A percentile compares a stretch with the other conserved stretches of the same genome.
phyloP scores from a whole-genome alignment of 2,888 invertebrate genomes.

The Gryllus longicercus region DNA sequence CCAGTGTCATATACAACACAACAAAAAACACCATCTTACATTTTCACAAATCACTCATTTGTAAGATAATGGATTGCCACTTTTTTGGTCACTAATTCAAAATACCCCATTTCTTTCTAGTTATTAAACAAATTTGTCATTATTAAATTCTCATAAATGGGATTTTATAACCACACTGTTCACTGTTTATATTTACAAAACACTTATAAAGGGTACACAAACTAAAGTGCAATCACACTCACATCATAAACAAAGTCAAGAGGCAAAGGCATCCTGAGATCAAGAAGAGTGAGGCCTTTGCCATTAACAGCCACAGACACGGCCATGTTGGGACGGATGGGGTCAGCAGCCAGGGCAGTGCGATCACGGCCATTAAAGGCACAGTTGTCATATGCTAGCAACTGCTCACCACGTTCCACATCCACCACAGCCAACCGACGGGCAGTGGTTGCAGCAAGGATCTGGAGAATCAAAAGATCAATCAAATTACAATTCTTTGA shows the following conservation, averaged over 20 bases:
- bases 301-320: slow-evolving; percentile 51
- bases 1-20: no score
- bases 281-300: slow-evolving; percentile 50
- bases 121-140: no score
- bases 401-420: slow-evolving; percentile 49
- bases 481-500: no score
- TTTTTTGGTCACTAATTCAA: no score
- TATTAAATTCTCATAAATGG: no score
- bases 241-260: slow-evolving; percentile 52
- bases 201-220: not conserved
- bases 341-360: slow-evolving; percentile 50
- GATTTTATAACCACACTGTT: not conserved
- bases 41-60: no score
- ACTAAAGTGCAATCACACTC: slow-evolving; percentile 36
- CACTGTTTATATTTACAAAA: not conserved
- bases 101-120: no score
- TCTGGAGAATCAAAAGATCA: slow-evolving; percentile 41
- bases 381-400: slow-evolving; percentile 52
- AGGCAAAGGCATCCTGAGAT: slow-evolving; percentile 51
- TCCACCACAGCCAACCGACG: slow-evolving; percentile 51
- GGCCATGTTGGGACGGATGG: slow-evolving; percentile 49
- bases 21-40: no score
- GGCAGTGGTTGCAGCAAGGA: slow-evolving; percentile 50
- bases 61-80: no score
- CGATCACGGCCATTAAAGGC: slow-evolving; percentile 49